Evolutionary conservation across 2,888 invertebrate species (phyloP), one percentile per base, ranked within the genome.

Genomic region (Eupithecia subfuscata): DNA sequence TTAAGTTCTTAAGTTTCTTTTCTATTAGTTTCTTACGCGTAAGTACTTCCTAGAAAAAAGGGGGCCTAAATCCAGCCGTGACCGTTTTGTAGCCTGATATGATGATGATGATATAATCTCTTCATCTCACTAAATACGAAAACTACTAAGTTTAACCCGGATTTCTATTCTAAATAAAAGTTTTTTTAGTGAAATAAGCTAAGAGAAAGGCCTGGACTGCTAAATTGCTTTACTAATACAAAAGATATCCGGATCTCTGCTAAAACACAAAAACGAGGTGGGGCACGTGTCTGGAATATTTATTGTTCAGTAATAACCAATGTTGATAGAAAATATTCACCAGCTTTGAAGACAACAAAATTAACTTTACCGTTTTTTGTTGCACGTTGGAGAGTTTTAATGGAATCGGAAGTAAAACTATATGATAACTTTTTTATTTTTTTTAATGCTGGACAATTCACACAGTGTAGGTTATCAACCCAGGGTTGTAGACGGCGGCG

Each of bases 191-290:
- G 70, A 25, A 56, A 70, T 22, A 70, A 18, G 60, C 40, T 8
- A 22, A 22, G 6, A 45, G 56, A 40, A 2, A 71, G 70, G 12
- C 63, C 40, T 68, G 71, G 76, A 71, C 75, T 34, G n/a, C 68
- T 92, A 93, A 93, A 94, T 93, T 92, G 92, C 92, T 93, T 91
- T 88, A 90, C 91, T 93, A 92, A 93, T 92, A 92, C 91, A 92
- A 92, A 92, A 92, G 89, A 92, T 92, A 92, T 90, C 87, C 84
- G 85, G 86, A 85, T 86, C 84, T 83, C 81, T 82, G 83, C 83
- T 83, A 84, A 88, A 87, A 84, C 82, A 80, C 82, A 90, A 90
- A 91, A 90, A 70, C 65, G 70, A 67, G 22, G 67, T 40, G 67
- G n/a, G 34, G 9, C 40, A 40, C 67, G 67, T n/a, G 34, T n/a